phyloP scores from a whole-genome alignment of 2,888 invertebrate species.

The Drosophila demipolita region DNA sequence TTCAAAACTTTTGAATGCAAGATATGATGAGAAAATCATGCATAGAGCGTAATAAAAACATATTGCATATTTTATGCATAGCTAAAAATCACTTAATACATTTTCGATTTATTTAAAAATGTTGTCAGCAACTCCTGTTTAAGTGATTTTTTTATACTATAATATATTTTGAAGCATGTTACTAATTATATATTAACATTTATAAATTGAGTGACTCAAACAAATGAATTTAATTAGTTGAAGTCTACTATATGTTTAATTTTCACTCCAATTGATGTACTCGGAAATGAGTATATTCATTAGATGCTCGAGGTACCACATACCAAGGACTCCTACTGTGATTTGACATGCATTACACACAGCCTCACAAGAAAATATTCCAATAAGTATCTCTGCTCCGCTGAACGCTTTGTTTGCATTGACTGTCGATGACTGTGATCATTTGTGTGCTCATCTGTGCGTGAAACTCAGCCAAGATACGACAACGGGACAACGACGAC shows the following conservation, averaged over 20 bases:
- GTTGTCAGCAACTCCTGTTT: background rate
- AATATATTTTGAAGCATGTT: background rate
- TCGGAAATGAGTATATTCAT: background rate
- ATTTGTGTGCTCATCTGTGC: constrained; percentile 59
- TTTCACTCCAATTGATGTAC: background rate
- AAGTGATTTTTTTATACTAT: background rate
- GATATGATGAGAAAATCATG: background rate
- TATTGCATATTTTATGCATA: background rate
- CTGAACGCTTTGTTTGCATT: constrained; percentile 54
- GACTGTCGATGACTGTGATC: constrained; percentile 55
- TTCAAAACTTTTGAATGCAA: background rate
- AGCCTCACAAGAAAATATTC: constrained; percentile 9
- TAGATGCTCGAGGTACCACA: background rate
- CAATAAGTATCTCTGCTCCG: constrained; percentile 35
- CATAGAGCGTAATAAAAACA: background rate
- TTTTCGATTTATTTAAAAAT: background rate
- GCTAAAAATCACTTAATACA: background rate
- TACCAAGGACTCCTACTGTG: constrained; percentile 18
- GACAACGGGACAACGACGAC: constrained; percentile 12
- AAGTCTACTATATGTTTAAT: background rate
- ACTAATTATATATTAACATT: background rate
- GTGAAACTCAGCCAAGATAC: constrained; percentile 53
- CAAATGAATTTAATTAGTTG: background rate
- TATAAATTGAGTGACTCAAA: background rate
- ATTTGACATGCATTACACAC: constrained; percentile 10